Evolutionary conservation across 2,888 invertebrate genomes (phyloP), one percentile per base, ranked within the genome.

Genomic region (Yponomeuta malinellus): DNA sequence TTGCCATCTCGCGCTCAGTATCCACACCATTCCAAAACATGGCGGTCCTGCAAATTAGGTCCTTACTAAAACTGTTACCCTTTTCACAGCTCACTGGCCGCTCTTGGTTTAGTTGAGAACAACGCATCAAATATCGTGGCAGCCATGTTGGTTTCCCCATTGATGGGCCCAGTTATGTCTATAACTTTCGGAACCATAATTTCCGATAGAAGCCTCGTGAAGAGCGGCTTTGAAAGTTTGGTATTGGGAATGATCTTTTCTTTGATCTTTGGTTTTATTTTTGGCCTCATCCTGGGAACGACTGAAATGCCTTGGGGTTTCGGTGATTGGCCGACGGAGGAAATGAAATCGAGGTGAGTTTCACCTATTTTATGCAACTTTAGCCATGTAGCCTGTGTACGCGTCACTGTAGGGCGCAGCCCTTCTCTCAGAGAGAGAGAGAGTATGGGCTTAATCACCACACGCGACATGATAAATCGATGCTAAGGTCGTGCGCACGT

Each of bases 161-260:
- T 96, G 12, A 96, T 96, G 96, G 96, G 96, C 1, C 97, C 97
- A 0, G 97, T 97, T 15, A 95, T 97, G 94, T 97, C 96, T n/a
- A 94, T 96, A 74, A 96, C 96, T 71, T 97, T 97, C 82, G 97
- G 97, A 9, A 94, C 95, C 33, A 95, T 96, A 73, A 96, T 97
- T 77, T 93, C 96, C 43, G 96, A 97, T 82, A 87, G 93, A 76
- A 93, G 94, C 74, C 92, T 97, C 9, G 93, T 96, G 76, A 93
- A 93, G 77, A 93, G 95, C 72, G 97, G 97, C 2, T 92, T 97
- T 63, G 94, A 94, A 73, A 94, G 95, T 74, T 92, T 96, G 72
- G 79, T 94, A 1, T 83, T 95, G 29, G 96, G 97, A 59, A 95
- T 97, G 90, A 83, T 94, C 0, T 84, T 96, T n/a, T 97, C 97